Base-by-base conservation (phyloP, 2,888 invertebrate genomes). In the Nemurella pictetii region DNA sequence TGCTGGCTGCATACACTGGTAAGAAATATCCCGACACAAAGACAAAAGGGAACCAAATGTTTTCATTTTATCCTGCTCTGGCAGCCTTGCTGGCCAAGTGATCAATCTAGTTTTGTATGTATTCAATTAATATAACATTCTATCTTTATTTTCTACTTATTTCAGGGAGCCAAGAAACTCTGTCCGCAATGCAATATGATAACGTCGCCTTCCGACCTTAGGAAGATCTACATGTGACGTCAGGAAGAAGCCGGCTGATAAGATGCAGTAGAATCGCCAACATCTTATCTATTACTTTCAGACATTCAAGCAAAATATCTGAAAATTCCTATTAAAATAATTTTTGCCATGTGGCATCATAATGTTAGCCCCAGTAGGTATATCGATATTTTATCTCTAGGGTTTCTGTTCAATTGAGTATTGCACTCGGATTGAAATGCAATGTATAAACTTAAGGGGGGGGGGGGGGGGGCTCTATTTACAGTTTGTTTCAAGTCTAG, bases 131-230 rank as follows among this genome's bases (percentile, higher is more conserved):
- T n/a, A 7, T 7, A 7, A 75, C n/a, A 12, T 75, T 12, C n/a
- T n/a, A 75, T 12, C 25, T 7, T 75, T 7, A 75, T 12, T 36
- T 9, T 75, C 9, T 78, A 28, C 29, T 5, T 78, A 27, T 90
- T 90, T 12, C 91, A 94, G 94, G 95, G 96, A 73, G 95, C 96
- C 0, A 97, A 98, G 91, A 98, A 98, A 89, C 93, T 98, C 9
- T 98, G 98, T 89, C 98, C 98, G 0, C 98, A 98, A 89, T 98
- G 98, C 90, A 98, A 97, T 91, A 96, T 96, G 90, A 98, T 98
- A 88, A 98, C 98, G 1, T 95, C 97, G 0, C 94, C 97, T 0
- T 93, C 95, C 84, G 97, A 98, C 91, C 91, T 98, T 85, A 91
- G 98, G 87, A 93, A 96, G 89, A 97, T 98, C 89, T 98, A 96